phyloP scores from a whole-genome alignment of 1,140 invertebrate genomes.

The Drosophila mayri region DNA sequence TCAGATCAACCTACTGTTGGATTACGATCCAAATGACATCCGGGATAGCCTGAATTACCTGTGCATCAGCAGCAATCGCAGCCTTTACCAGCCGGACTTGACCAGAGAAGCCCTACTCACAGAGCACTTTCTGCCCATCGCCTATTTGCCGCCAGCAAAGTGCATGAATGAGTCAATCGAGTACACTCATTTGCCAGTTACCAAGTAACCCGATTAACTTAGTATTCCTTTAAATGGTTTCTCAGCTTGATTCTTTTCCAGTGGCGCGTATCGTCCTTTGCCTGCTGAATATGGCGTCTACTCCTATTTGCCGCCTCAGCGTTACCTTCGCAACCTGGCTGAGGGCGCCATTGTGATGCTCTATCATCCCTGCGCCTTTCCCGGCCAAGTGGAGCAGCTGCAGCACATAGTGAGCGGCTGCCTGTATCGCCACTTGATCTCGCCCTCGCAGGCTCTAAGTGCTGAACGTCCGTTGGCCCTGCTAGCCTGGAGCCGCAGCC shows the following conservation, averaged over 20 bases:
- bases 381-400: slow-evolving; percentile 88
- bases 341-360: slow-evolving; percentile 94
- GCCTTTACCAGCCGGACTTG: slow-evolving; percentile 85
- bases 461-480: slow-evolving; percentile 90
- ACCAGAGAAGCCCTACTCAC: slow-evolving; percentile 86
- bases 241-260: slow-evolving; percentile 83
- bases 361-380: slow-evolving; percentile 94
- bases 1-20: slow-evolving; percentile 89
- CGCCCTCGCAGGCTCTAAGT: slow-evolving; percentile 89
- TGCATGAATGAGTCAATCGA: slow-evolving; percentile 90
- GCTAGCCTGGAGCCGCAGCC: slow-evolving; percentile 90
- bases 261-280: slow-evolving; percentile 92
- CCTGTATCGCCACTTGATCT: slow-evolving; percentile 92
- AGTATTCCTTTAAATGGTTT: neutral
- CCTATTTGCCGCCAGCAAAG: slow-evolving; percentile 88
- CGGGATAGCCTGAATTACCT: slow-evolving; percentile 88
- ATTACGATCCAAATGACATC: slow-evolving; percentile 89
- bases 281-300: slow-evolving; percentile 95
- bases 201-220: slow-evolving; percentile 85
- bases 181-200: slow-evolving; percentile 89
- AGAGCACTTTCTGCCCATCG: slow-evolving; percentile 87
- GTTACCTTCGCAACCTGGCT: slow-evolving; percentile 95
- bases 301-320: slow-evolving; percentile 91
- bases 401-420: slow-evolving; percentile 89
- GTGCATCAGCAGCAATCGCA: slow-evolving; percentile 78